These are phyloP conservation scores for Mayetiola destructor DNA, from an alignment of 2,888 invertebrate genomes.

Conservation along the genomic window DNA sequence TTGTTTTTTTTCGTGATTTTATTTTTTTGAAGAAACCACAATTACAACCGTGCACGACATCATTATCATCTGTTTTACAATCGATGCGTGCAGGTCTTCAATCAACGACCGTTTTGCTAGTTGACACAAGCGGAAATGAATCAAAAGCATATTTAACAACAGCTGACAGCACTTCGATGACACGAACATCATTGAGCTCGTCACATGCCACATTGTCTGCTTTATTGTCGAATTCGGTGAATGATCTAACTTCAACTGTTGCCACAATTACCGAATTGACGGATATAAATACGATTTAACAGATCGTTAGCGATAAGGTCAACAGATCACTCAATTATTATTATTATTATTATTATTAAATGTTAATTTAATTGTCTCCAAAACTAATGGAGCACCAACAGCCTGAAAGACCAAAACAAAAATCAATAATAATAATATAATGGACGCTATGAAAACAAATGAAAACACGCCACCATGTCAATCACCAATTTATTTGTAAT, in stretches of 20 bases:
- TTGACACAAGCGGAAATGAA: conserved; percentile 12
- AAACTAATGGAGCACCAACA: too few relatives aligned
- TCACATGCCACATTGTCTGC: conserved; percentile 35
- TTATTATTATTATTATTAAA: too few relatives aligned
- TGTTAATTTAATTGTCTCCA: too few relatives aligned
- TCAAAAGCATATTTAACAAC: conserved; percentile 16
- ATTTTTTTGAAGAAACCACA: background rate
- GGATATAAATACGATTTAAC: too few relatives aligned
- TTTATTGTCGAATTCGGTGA: conserved; percentile 21
- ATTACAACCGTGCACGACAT: background rate
- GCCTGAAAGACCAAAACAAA: too few relatives aligned
- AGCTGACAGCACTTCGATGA: conserved; percentile 7
- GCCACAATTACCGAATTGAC: background rate
- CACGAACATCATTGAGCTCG: conserved; percentile 30
- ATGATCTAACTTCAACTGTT: background rate
- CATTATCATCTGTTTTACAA: background rate
- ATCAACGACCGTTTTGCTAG: background rate
- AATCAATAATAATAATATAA: too few relatives aligned
- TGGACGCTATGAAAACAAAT: too few relatives aligned
- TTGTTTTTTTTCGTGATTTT: background rate
- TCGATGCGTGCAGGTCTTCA: background rate
- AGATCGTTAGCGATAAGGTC: too few relatives aligned
- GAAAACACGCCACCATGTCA: too few relatives aligned
- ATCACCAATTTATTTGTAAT: too few relatives aligned
- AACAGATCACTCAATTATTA: too few relatives aligned